These are phyloP conservation scores for Cerastis rubricosa DNA, from an alignment of 2,888 invertebrate genomes.

Conservation along the genomic window DNA sequence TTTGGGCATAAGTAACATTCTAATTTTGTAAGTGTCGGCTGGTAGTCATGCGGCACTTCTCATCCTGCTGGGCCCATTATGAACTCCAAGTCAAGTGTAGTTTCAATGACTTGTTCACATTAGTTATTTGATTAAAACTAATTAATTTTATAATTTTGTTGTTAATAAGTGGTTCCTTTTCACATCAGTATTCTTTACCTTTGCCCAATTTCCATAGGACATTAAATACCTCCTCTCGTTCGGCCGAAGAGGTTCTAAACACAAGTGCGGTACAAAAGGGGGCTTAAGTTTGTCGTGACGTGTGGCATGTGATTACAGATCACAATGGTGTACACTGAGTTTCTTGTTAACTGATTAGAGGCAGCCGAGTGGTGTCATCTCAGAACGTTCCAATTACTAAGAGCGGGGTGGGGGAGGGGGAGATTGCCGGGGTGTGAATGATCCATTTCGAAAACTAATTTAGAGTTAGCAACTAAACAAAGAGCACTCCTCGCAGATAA, in stretches of 20 bases:
- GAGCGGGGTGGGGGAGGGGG: conserved; percentile 77
- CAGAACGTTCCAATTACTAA: conserved; percentile 90
- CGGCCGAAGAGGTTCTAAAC: conserved; percentile 30
- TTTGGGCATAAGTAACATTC: conserved; percentile 67
- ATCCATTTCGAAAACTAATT: conserved; percentile 91
- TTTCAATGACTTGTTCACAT: conserved; percentile 11
- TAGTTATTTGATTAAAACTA: not conserved
- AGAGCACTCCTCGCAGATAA: conserved; percentile 91
- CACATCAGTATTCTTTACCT: conserved; percentile 1
- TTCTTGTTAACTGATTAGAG: conserved; percentile 90
- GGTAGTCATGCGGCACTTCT: conserved; percentile 35
- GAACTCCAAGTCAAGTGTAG: conserved; percentile 12
- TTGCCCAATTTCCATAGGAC: conserved; percentile 10
- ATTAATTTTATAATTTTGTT: not conserved
- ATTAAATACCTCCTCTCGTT: conserved; percentile 21
- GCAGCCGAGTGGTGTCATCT: conserved; percentile 89
- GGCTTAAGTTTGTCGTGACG: conserved; percentile 60
- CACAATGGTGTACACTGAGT: conserved; percentile 85
- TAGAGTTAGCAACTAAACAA: conserved; percentile 91
- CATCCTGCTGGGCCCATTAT: conserved; percentile 37
- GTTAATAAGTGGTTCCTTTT: not conserved
- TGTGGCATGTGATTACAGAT: conserved; percentile 77
- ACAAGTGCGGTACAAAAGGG: conserved; percentile 52
- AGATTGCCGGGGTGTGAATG: conserved; percentile 87
- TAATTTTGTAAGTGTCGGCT: conserved; percentile 53